A percentile compares a stretch with the other conserved stretches of the same genome.
phyloP scores from a whole-genome alignment of 2,113 vertebrate genomes.

The rabbit (Oryctolagus cuniculus) region mOryCun1.1 NC_091444.1:23126501-23127000 shows the following conservation, averaged over 20 bases:
- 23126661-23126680: background rate
- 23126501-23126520: background rate
- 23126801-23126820: background rate
- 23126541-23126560: background rate
- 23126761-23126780: background rate
- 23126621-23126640: background rate
- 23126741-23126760: background rate
- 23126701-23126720: too few species aligned
- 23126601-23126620: background rate
- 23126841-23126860: background rate
- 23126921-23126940: too few species aligned
- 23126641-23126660: background rate
- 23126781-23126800: background rate
- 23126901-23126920: background rate
- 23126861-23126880: background rate
- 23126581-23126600: background rate
- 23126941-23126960: background rate
- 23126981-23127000: background rate
- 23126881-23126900: background rate
- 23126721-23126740: background rate
- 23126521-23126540: background rate
- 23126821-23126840: background rate
- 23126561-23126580: background rate
- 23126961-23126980: background rate
- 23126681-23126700: background rate